phyloP scores from a whole-genome alignment of 2,797 vertebrate genomes.

The Masticophis lateralis region DNA sequence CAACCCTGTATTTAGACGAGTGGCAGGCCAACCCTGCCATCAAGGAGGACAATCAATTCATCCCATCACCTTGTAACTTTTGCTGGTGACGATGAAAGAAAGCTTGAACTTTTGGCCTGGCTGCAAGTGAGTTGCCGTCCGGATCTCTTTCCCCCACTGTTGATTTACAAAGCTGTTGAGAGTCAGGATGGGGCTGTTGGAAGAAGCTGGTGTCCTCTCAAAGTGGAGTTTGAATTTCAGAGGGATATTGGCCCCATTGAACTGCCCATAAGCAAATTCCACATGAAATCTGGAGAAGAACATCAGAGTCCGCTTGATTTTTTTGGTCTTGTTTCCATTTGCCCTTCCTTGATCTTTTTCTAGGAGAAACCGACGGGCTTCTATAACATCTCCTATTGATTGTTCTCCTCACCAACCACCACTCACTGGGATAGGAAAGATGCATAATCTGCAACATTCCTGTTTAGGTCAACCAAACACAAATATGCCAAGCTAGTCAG shows the following conservation, averaged over 20 bases:
- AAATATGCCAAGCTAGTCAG: neutral
- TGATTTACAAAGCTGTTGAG: slow-evolving; percentile 73
- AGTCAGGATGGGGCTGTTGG: slow-evolving; percentile 71
- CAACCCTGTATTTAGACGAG: too few species aligned
- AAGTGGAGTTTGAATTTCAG: slow-evolving; percentile 77
- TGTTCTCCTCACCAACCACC: neutral
- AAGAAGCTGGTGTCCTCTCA: slow-evolving; percentile 33
- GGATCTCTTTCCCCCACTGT: slow-evolving; percentile 44
- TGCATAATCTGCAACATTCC: neutral
- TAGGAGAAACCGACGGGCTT: neutral
- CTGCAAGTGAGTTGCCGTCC: slow-evolving; percentile 68
- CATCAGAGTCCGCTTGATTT: too few species aligned
- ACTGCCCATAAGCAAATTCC: slow-evolving; percentile 75
- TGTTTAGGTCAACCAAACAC: neutral
- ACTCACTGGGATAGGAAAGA: neutral
- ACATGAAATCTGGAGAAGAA: slow-evolving; percentile 57
- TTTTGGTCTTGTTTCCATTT: neutral
- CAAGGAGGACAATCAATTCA: neutral
- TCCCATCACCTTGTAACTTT: slow-evolving; percentile 74
- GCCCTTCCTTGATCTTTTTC: neutral
- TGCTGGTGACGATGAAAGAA: slow-evolving; percentile 58
- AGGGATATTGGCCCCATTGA: slow-evolving; percentile 68
- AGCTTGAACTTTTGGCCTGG: slow-evolving; percentile 74
- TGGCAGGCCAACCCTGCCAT: too few species aligned
- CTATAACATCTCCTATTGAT: neutral